Evolutionary conservation across 2,888 invertebrate genomes (phyloP), one percentile per base, ranked within the genome.

Genomic region (Mystacides longicornis): DNA sequence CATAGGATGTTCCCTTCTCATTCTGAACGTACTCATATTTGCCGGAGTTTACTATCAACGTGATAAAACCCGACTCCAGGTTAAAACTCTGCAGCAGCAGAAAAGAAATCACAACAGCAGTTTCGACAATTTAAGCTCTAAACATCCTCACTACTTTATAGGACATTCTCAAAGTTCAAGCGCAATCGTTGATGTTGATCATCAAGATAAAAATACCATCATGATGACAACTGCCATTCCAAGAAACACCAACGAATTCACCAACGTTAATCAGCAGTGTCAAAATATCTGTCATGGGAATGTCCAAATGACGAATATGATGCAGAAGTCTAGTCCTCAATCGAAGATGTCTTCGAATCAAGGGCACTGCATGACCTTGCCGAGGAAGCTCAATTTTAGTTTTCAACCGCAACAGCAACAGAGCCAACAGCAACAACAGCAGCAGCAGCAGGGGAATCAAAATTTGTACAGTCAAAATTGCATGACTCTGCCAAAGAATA

Each of bases 1-100:
- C 16, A 87, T 89, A 23, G 90, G 91, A 5, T 89, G 89, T 67
- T 87, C 88, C 0, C 71, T 92, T 48, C 75, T 91, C 33, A 87
- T 90, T 55, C 73, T 91, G 3, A 91, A 91, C 69, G 86, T 90
- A 27, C 72, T 90, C 18, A 88, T 91, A 62, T 90, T 90, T 65
- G 89, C 89, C 46, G 89, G 89, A 1, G 87, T 91, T 9, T 91
- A 89, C 69, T 90, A 90, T 66, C 90, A 90, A 69, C 71, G 85
- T 54, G 86, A 86, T 64, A 87, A 87, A 69, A 87, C 87, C 22
- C 74, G 87, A 62, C 78, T 87, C 65, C 89, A 90, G 69, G 89
- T 88, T 47, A 90, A 90, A 74, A 77, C 75, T 5, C 65, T 77
- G 3, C 89, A 90, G 67, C 87, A 87, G 66, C 77, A 77, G 63